Base-by-base conservation (phyloP, 2,888 invertebrate genomes). In the Dysmachus trigonus region DNA sequence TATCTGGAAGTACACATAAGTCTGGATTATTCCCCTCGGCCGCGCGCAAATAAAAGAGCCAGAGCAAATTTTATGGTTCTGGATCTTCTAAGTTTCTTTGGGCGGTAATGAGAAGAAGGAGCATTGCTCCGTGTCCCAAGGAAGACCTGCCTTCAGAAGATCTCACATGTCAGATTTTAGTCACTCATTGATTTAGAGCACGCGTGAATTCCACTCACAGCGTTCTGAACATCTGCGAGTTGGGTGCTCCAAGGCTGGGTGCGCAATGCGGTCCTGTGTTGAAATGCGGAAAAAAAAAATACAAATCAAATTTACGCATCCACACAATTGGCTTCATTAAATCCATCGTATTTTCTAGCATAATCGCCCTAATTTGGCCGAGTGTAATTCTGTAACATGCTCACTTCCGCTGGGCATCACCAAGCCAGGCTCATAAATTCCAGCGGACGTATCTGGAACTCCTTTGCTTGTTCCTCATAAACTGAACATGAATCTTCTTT, bases 1-100 rank as follows among this genome's bases (percentile, higher is more conserved):
- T 77, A 77, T 77, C 77, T 77, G 27, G 77, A 77, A 47, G 77
- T 77, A 30, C 47, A 77, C 47, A 77, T 77, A 77, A 77, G 27
- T 77, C 47, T 77, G 77, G 77, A 77, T 77, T 77, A 77, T 41
- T 47, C 77, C 77, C 77, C 38, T 41, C 7, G 77, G 62, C 22
- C 27, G 22, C 18, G 62, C 22, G 62, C 62, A 77, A 77, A 77
- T 77, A 27, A 77, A 77, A 47, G 47, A 77, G 77, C 77, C 27
- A 13, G 38, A 41, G 47, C 47, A 77, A 77, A 77, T 77, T 77
- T 77, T 47, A 77, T 77, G 47, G 77, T 77, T 51, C 77, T 77
- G 47, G 47, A 30, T 77, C 22, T 62, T 62, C 77, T 41, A 77
- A 77, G 27, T 47, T 77, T 47, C 47, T 41, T 76, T 13, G 22